Conservation (phyloP, 2,113 vertebrate genomes). For the Petrocephalus microphthalmus region DNA sequence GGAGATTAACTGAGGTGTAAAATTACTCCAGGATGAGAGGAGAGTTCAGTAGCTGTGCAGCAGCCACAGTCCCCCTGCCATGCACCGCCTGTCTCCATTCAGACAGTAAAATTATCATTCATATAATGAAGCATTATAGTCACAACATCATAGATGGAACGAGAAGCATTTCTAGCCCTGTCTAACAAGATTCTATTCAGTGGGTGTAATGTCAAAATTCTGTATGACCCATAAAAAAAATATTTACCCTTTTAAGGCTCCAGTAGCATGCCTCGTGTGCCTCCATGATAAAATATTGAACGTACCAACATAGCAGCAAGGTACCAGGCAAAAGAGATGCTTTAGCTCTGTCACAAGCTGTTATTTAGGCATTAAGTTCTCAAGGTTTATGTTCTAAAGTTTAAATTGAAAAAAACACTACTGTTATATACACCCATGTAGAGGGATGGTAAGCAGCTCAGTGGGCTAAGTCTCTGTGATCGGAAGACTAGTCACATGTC, state of each 20-base stretch:
- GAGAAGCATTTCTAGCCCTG: not conserved
- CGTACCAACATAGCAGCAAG: not conserved
- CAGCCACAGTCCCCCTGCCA: not conserved
- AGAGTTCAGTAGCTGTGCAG: not conserved
- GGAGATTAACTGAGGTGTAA: constrained; percentile 12
- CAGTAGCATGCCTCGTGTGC: not conserved
- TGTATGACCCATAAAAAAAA: not conserved
- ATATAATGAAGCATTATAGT: not conserved
- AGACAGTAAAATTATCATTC: not conserved
- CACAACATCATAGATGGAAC: not conserved
- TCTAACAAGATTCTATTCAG: not conserved
- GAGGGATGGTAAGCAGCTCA: not conserved
- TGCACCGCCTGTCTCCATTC: not conserved
- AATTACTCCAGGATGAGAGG: not conserved
- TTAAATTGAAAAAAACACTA: not conserved
- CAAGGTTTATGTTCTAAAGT: not conserved
- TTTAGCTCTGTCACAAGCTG: not conserved
- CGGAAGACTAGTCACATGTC: not conserved
- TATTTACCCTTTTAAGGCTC: not conserved
- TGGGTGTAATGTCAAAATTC: not conserved
- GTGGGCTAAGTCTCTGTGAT: not conserved
- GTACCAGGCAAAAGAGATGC: not conserved
- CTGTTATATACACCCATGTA: not conserved
- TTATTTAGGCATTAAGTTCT: not conserved
- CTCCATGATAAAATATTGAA: too few relatives aligned